These are phyloP conservation scores for Helicolenus hilgendorfi DNA, from an alignment of 2,797 vertebrate genomes.

Conservation along the genomic window DNA sequence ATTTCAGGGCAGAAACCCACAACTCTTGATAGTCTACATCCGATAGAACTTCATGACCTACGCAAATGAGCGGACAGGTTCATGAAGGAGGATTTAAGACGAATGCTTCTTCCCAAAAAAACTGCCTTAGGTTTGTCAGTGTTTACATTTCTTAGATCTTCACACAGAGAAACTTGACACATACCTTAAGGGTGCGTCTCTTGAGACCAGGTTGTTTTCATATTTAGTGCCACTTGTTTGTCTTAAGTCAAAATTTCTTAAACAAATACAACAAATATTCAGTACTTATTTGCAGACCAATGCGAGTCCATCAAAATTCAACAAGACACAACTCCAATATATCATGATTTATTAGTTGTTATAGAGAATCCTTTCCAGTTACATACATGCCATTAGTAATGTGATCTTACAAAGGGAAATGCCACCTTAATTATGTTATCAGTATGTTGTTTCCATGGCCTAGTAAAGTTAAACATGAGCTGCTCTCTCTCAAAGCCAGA, in stretches of 20 bases:
- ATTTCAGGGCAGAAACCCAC: constrained; percentile 1
- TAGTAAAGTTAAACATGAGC: not conserved
- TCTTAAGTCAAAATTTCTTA: not conserved
- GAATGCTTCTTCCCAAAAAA: not conserved
- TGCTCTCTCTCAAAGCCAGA: no score
- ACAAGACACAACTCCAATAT: not conserved
- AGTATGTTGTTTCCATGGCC: no score
- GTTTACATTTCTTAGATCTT: constrained; percentile 20
- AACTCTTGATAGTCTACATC: constrained; percentile 6
- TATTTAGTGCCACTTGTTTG: not conserved
- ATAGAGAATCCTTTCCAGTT: not conserved
- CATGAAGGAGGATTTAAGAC: not conserved
- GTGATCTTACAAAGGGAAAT: not conserved
- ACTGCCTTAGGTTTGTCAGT: not conserved
- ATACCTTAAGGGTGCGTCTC: not conserved
- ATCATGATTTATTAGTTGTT: not conserved
- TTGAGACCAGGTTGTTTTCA: not conserved
- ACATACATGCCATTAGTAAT: not conserved
- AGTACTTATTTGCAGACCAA: not conserved
- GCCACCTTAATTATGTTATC: not conserved
- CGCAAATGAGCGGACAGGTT: constrained; percentile 20
- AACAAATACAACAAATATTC: not conserved
- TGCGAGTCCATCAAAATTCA: not conserved
- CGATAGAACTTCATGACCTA: constrained; percentile 19
- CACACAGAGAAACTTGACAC: constrained; percentile 10